These are phyloP conservation scores for Peromyscus aztecus DNA, from an alignment of 2,797 vertebrate genomes.

Conservation along the genomic window DNA sequence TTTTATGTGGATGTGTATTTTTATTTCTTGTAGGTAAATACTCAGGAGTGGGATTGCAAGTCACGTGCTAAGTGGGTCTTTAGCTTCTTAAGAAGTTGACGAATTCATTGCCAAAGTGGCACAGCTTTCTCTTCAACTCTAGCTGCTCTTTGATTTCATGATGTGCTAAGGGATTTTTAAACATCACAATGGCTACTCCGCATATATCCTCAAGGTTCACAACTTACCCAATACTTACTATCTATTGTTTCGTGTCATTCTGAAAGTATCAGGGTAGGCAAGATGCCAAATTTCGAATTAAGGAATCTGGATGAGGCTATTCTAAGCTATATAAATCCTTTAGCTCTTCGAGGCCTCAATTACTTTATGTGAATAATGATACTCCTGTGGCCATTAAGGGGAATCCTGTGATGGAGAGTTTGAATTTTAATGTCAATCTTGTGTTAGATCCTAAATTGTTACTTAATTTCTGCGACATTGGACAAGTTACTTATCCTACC, in stretches of 20 bases:
- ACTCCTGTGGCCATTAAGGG: not conserved
- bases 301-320: not conserved
- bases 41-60: conserved; percentile 4
- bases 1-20: conserved; percentile 76
- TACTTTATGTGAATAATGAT: conserved; percentile 32
- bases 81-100: conserved; percentile 65
- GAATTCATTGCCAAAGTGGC: conserved; percentile 37
- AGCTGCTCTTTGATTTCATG: conserved; percentile 24
- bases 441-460: not conserved
- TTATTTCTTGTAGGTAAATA: conserved; percentile 74
- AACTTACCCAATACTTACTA: not conserved
- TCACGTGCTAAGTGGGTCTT: conserved; percentile 63
- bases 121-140: not conserved
- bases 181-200: conserved; percentile 13
- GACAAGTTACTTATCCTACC: not conserved
- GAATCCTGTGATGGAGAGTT: not conserved
- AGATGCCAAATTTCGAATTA: not conserved
- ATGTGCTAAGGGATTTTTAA: conserved; percentile 48
- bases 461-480: not conserved
- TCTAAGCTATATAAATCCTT: not conserved
- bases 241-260: conserved; percentile 15
- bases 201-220: not conserved
- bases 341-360: not conserved
- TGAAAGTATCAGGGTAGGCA: not conserved
- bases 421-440: conserved; percentile 49